Percentiles rank a stretch among this genome's conserved stretches.
These are phyloP conservation scores for Polyodon spathula DNA, from an alignment of 2,113 vertebrate species.

Conservation along the genomic window DNA sequence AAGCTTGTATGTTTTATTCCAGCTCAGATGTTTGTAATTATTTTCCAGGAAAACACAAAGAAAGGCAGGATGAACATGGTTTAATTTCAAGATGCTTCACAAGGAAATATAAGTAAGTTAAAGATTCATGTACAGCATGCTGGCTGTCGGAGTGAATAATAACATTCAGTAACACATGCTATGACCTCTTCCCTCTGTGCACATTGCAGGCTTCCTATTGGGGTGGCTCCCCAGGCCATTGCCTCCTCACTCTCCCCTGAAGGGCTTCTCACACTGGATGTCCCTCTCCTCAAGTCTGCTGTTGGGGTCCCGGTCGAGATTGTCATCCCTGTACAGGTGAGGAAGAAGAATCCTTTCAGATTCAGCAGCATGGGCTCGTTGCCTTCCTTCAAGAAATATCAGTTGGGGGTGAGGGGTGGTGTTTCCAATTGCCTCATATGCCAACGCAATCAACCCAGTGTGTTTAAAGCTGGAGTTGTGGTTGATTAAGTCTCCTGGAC, in stretches of 20 bases:
- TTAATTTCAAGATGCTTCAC: conserved; percentile 55
- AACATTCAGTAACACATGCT: no score
- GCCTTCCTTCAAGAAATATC: no score
- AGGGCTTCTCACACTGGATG: conserved; percentile 53
- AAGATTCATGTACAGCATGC: background rate
- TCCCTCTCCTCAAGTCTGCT: conserved; percentile 31
- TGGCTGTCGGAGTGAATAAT: no score
- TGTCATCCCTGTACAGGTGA: conserved; percentile 48
- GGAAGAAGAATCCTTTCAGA: background rate
- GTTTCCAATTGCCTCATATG: no score
- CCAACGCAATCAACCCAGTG: no score
- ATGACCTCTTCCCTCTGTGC: background rate
- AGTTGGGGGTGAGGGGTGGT: no score
- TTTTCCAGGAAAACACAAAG: conserved; percentile 53
- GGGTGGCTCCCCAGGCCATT: conserved; percentile 34
- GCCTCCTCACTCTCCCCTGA: conserved; percentile 41
- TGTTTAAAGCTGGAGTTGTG: no score
- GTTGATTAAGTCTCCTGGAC: no score
- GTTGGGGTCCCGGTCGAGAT: conserved; percentile 23
- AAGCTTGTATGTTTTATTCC: background rate
- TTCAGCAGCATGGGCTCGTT: no score
- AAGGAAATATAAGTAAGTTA: conserved; percentile 58
- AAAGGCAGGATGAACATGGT: conserved; percentile 54
- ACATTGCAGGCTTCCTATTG: conserved; percentile 45
- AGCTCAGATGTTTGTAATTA: conserved; percentile 23